Evolutionary conservation across 2,113 vertebrate genomes (phyloP).

Genomic region (Alethe castanea): DNA sequence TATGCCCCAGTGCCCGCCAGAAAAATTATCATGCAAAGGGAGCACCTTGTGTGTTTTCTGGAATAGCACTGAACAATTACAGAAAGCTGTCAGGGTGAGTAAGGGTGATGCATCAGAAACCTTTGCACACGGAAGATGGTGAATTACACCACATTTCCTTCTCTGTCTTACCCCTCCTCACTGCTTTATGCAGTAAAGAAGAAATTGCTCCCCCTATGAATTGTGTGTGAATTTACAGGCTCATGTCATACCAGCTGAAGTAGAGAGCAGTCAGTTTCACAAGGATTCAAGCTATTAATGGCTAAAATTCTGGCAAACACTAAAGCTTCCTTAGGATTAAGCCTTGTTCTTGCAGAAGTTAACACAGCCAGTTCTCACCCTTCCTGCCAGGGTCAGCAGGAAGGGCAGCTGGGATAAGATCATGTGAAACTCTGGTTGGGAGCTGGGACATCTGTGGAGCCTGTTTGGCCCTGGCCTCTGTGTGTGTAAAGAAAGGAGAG

Average conservation of each 20-base stretch:
- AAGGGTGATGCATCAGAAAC: background rate
- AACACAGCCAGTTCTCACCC: background rate
- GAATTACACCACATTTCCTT: background rate
- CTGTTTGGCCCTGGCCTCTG: background rate
- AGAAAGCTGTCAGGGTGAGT: background rate
- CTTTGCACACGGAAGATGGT: background rate
- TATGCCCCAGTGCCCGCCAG: background rate
- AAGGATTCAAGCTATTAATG: background rate
- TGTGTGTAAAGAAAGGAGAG: background rate
- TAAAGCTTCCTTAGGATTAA: background rate
- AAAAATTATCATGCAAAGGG: background rate
- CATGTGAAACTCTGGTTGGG: background rate
- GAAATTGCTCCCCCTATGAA: background rate
- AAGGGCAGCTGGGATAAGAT: background rate
- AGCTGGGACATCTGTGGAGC: background rate
- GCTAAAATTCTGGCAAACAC: background rate
- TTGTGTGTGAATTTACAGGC: background rate
- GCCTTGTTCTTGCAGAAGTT: background rate
- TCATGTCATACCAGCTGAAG: background rate
- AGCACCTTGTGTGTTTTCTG: background rate
- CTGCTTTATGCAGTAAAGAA: background rate
- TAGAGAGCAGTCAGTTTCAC: background rate
- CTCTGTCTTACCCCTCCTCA: background rate
- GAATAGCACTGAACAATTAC: background rate
- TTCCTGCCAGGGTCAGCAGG: background rate